phyloP scores from a whole-genome alignment of 2,113 vertebrate genomes.

The Podarcis muralis region DNA sequence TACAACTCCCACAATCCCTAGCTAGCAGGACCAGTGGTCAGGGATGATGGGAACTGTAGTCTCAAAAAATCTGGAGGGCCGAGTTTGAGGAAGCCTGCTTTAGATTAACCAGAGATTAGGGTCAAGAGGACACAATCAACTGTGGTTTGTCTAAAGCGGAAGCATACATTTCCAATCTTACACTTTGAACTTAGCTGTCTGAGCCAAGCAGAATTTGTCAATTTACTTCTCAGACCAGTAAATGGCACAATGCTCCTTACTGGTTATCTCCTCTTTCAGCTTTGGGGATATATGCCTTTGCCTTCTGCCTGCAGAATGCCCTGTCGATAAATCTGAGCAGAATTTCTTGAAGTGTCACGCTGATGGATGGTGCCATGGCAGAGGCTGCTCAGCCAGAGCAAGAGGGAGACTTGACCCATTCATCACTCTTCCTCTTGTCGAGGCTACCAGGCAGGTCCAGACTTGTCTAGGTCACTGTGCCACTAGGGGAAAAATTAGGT shows the following conservation, averaged over 20 bases:
- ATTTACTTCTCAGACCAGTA: constrained; percentile 52
- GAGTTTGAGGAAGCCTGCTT: no score
- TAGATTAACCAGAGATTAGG: no score
- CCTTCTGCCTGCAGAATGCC: constrained; percentile 59
- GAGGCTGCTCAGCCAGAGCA: constrained; percentile 67
- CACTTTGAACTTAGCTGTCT: background rate
- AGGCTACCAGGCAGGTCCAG: constrained; percentile 44
- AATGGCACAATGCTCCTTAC: constrained; percentile 45
- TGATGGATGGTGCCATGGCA: constrained; percentile 74
- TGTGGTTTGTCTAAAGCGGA: no score
- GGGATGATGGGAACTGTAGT: no score
- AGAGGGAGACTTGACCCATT: constrained; percentile 62
- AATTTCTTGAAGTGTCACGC: constrained; percentile 71
- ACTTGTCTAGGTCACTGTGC: constrained; percentile 47
- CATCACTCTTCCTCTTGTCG: constrained; percentile 70
- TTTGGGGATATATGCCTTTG: constrained; percentile 50
- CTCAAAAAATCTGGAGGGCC: no score
- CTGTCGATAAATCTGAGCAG: constrained; percentile 69
- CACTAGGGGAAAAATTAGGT: constrained; percentile 55
- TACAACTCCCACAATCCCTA: no score
- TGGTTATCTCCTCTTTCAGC: constrained; percentile 63
- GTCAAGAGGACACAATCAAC: no score
- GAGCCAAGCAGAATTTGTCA: constrained; percentile 48
- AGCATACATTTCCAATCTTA: no score
- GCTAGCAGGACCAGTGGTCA: no score